Conservation (phyloP, 2,888 invertebrate genomes). For the Eupithecia dodoneata region DNA sequence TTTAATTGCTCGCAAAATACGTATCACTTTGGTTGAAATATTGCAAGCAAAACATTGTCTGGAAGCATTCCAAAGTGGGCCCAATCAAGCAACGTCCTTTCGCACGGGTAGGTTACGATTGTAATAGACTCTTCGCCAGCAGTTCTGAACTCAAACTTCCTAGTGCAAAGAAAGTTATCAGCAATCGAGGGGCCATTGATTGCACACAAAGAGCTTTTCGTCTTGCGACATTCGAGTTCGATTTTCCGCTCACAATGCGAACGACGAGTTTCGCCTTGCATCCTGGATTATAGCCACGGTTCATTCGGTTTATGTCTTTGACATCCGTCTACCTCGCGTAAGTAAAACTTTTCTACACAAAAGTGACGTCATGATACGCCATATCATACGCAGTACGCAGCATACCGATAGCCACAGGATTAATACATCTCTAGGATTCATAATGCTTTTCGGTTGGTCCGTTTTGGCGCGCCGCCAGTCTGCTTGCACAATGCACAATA, state of each 20-base stretch:
- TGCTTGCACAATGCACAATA: conserved; percentile 76
- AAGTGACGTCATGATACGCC: conserved; percentile 51
- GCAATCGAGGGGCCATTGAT: conserved; percentile 81
- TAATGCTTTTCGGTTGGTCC: conserved; percentile 68
- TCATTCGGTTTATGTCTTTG: conserved; percentile 55
- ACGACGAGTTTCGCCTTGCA: conserved; percentile 77
- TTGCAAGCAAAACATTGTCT: conserved; percentile 26
- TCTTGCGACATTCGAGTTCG: conserved; percentile 50
- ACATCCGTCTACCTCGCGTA: conserved; percentile 21
- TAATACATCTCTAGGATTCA: conserved; percentile 73
- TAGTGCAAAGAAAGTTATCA: conserved; percentile 77
- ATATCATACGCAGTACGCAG: conserved; percentile 54
- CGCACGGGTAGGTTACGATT: conserved; percentile 29
- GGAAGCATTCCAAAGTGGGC: conserved; percentile 39
- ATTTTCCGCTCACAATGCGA: conserved; percentile 78
- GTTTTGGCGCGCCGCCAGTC: conserved; percentile 72
- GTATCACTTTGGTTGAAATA: conserved; percentile 11
- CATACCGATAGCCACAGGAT: conserved; percentile 63
- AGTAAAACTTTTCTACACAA: conserved; percentile 38
- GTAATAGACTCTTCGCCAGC: conserved; percentile 48
- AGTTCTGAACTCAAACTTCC: conserved; percentile 69
- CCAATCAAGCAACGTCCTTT: conserved; percentile 36
- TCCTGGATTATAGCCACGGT: conserved; percentile 72
- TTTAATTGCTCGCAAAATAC: neutral
- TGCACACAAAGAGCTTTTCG: conserved; percentile 74